These are phyloP conservation scores for Uloborus plumipes DNA, from an alignment of 2,888 invertebrate genomes.

Conservation along the genomic window DNA sequence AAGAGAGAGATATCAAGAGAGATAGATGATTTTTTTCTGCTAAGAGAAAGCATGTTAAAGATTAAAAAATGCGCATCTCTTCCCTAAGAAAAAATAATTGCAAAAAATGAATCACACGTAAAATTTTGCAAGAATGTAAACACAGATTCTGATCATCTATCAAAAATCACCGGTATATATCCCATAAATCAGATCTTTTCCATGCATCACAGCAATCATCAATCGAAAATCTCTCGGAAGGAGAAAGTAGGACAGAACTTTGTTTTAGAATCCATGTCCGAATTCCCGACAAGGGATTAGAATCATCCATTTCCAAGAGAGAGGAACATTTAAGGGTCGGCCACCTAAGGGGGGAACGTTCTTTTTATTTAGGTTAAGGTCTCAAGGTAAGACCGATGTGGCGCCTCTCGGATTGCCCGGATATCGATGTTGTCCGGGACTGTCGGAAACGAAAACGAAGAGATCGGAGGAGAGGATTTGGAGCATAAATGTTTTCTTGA, in stretches of 20 bases:
- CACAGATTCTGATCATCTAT: too few species aligned
- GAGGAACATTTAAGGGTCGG: slow-evolving; percentile 31
- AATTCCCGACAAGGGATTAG: slow-evolving; percentile 22
- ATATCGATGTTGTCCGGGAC: slow-evolving; percentile 8
- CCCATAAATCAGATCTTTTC: too few species aligned
- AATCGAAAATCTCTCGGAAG: too few species aligned
- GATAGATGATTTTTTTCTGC: too few species aligned
- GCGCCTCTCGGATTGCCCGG: background rate
- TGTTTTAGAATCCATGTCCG: slow-evolving; percentile 39
- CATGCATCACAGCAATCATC: too few species aligned
- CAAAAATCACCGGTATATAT: too few species aligned
- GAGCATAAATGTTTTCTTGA: background rate
- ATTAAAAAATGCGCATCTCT: too few species aligned
- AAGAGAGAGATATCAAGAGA: too few species aligned
- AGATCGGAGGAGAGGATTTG: background rate
- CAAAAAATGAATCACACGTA: too few species aligned
- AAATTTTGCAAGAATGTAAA: too few species aligned
- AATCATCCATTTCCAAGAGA: slow-evolving; percentile 33
- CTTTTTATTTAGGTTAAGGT: slow-evolving; percentile 35
- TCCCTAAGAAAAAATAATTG: too few species aligned
- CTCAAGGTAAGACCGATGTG: slow-evolving; percentile 23
- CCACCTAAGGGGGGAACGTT: slow-evolving; percentile 20
- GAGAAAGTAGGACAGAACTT: slow-evolving; percentile 48
- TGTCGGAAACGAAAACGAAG: background rate
- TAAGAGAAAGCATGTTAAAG: too few species aligned